Evolutionary conservation across 2,888 invertebrate genomes (phyloP).

Genomic region (Drosophila aldrichi): DNA sequence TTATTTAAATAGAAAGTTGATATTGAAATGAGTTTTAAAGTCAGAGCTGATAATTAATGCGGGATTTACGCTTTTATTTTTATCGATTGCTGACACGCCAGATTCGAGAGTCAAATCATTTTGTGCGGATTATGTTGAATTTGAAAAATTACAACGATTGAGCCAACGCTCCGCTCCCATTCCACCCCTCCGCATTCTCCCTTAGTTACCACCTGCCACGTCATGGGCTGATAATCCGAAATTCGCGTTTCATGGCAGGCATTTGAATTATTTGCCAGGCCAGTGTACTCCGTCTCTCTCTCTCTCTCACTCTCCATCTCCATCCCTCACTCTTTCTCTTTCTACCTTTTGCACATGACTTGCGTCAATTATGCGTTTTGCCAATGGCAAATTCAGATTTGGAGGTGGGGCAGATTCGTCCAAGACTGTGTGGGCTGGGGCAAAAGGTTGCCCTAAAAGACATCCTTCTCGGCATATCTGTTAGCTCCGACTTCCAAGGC

Average conservation of each 20-base stretch:
- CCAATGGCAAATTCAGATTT: slow-evolving; percentile 25
- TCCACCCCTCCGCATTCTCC: background rate
- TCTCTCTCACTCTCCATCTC: no score
- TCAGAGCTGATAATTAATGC: slow-evolving; percentile 16
- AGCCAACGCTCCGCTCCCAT: background rate
- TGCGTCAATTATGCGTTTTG: slow-evolving; percentile 65
- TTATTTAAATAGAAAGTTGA: slow-evolving; percentile 4
- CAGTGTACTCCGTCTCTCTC: background rate
- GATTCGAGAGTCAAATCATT: slow-evolving; percentile 34
- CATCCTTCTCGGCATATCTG: slow-evolving; percentile 5
- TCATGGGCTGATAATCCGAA: slow-evolving; percentile 52
- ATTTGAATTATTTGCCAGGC: slow-evolving; percentile 40
- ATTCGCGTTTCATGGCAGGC: slow-evolving; percentile 39
- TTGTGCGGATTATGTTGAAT: slow-evolving; percentile 27
- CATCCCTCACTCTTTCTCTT: background rate
- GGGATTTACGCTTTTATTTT: slow-evolving; percentile 14
- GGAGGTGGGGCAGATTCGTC: background rate
- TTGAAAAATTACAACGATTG: slow-evolving; percentile 25
- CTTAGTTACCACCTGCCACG: slow-evolving; percentile 34
- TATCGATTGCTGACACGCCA: slow-evolving; percentile 44
- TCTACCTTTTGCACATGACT: slow-evolving; percentile 54
- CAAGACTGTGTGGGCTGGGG: background rate
- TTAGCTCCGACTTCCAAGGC: slow-evolving; percentile 25
- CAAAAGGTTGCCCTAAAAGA: background rate
- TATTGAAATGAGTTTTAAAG: background rate